phyloP scores from a whole-genome alignment of 2,888 invertebrate genomes.

The Nebria salina region DNA sequence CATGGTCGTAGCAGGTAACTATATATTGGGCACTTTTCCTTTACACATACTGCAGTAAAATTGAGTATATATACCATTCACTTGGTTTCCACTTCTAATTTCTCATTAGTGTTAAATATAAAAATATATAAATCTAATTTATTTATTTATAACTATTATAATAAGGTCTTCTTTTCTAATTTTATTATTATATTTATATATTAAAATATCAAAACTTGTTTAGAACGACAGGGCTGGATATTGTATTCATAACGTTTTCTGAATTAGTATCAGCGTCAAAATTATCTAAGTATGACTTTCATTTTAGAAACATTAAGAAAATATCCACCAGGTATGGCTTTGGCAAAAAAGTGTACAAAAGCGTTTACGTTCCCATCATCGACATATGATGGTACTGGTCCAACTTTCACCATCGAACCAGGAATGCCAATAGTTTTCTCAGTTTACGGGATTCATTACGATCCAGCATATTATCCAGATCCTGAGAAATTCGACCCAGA shows the following conservation, averaged over 20 bases:
- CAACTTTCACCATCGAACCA: constrained; percentile 46
- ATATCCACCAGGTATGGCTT: constrained; percentile 44
- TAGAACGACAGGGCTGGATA: too few relatives aligned
- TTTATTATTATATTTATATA: too few relatives aligned
- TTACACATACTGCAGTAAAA: too few relatives aligned
- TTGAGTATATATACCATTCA: too few relatives aligned
- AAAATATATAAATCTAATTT: too few relatives aligned
- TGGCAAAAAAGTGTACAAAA: constrained; percentile 47
- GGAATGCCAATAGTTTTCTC: constrained; percentile 55
- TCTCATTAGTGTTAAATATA: too few relatives aligned
- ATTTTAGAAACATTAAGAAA: constrained; percentile 48
- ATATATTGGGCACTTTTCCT: neutral
- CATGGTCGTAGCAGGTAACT: constrained; percentile 58
- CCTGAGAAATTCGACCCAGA: constrained; percentile 59
- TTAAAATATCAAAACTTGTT: too few relatives aligned
- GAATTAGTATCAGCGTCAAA: too few relatives aligned
- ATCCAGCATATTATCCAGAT: constrained; percentile 55
- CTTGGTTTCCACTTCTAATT: too few relatives aligned
- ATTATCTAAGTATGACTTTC: neutral
- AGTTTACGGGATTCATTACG: constrained; percentile 54
- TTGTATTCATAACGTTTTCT: too few relatives aligned
- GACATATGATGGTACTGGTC: constrained; percentile 28
- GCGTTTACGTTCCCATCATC: constrained; percentile 44
- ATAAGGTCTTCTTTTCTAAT: too few relatives aligned
- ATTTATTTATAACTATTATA: too few relatives aligned